Evolutionary conservation across 2,797 vertebrate genomes (phyloP), one percentile per base, ranked within the genome.

Genomic region (Podargus strigoides): DNA sequence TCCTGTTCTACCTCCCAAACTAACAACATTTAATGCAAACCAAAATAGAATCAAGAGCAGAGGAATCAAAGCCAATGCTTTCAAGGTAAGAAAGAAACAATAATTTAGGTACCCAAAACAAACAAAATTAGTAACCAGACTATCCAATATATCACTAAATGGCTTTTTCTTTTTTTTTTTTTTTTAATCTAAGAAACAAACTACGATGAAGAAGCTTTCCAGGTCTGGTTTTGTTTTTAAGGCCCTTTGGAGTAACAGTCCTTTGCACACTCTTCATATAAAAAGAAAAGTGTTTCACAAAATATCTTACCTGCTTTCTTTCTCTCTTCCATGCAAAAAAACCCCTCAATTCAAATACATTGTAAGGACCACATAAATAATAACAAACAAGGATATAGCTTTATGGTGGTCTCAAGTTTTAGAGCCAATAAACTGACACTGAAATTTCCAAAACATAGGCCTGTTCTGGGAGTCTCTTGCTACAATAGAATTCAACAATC

Each of bases 41-140:
- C n/a, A 98, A 93, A 99, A 99, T 91, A 97, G 97, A 94, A 98
- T 99, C 85, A 99, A 98, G 96, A 99, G 98, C 94, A 99, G 97
- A 97, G 99, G 99, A 89, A 98, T 99, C 91, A 99, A 99, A 97
- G 98, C 98, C 64, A 99, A 99, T 34, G 96, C 98, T 76, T 99
- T 99, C 97, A 99, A 99, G 99, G 99, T 99, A 97, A 98, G 92
- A 27, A 69, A 75, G 89, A 72, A 6, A 18, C 44, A 73, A 34
- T 36, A 58, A 66, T 32, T 73, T 3, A 37, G 6, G 27, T 24
- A 41, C 70, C 2, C 8, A 42, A 63, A 70, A 44, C 41, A 78
- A 91, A 69, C 28, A 39, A 34, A 62, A 75, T 8, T 26, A 85
- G 12, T 39, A 93, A 84, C 10, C 32, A 73, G 28, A 41, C 34